Evolutionary conservation across 2,888 invertebrate species (phyloP), one percentile per base, ranked within the genome.

Genomic region (Punctoribates punctum): DNA sequence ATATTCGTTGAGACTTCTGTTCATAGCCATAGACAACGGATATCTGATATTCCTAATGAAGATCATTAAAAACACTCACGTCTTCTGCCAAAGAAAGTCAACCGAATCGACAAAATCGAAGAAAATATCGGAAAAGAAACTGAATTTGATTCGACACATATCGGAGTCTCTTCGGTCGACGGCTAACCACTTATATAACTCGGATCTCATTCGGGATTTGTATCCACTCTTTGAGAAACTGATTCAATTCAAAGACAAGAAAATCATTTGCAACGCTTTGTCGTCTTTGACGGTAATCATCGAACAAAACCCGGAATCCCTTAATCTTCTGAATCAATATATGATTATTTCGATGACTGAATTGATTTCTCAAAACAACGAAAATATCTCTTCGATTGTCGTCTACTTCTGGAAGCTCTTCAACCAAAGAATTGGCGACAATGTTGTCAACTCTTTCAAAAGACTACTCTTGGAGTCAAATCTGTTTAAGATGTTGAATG

Each of bases 201-300:
- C 34, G 2, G 23, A 70, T n/a, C 0, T 42, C 17, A 42, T 70
- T 38, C 17, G 38, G 0, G 13, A 29, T 2, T 46, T 70, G 6
- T 46, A 20, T 38, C 13, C 38, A 15, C 6, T 70, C 23, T 70
- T 70, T 11, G 34, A 70, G 13, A 70, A 46, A 70, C 42, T 70
- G 23, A 70, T 70, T 42, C 42, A 42, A 5, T 70, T 70, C 46
- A 46, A 70, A 70, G 70, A 70, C 34, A 70, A 46, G 9, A 17
- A 4, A 20, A 46, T 70, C 8, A 23, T 42, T 15, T 9, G 1
- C 25, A 42, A 70, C 11, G 13, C 23, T 4, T 23, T 70, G 38
- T n/a, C 11, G 11, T 29, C 70, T 11, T 23, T 70, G 46, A 23
- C 17, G 1, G 15, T 70, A 9, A 46, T 70, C 46, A 23, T 46